Evolutionary conservation across 2,113 vertebrate species (phyloP), one percentile per base, ranked within the genome.

Genomic region (Pelvicachromis taeniatus): DNA sequence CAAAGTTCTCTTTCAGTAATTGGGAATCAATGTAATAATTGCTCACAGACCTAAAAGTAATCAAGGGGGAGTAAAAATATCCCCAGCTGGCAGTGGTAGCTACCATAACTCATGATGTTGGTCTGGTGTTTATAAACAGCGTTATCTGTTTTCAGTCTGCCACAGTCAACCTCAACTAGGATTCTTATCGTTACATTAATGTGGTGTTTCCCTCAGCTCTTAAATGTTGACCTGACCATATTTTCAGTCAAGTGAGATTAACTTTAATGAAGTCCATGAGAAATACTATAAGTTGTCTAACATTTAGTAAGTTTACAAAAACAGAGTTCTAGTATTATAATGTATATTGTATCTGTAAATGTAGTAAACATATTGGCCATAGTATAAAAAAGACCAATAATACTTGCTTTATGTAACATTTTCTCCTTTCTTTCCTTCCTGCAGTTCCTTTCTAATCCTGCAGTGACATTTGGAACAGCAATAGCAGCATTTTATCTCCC

Each of bases 401-500:
- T 0, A 12, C 23, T 31, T 75, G 16, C 23, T 31, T 50, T 2
- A n/a, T 50, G 45, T 75, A 31, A 56, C 26, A 61, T 7, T 8
- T 83, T 3, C 80, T 23, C 14, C 63, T 23, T 63, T 58, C 58
- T 2, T 77, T 73, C 80, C 26, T 63, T 16, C n/a, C 10, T 42
- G 56, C 97, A 99, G 96, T 99, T 99, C 93, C 97, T 99, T 55
- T 99, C 98, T 77, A 99, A 99, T 94, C 97, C 98, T 0, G 98
- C 95, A 0, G 98, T 96, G 85, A 99, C 99, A 2, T 99, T 99
- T 1, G 99, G 99, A 85, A 99, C 99, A 0, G 99, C 99, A 48
- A 99, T 99, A 0, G 98, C 99, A 4, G 99, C 99, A 12, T 99
- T 99, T 95, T 99, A 99, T 92, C 96, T 99, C 75, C 99, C 99